A percentile compares a stretch with the other conserved stretches of the same genome.
phyloP scores from a whole-genome alignment of 2,797 vertebrate genomes.

The Notolabrus celidotus region DNA sequence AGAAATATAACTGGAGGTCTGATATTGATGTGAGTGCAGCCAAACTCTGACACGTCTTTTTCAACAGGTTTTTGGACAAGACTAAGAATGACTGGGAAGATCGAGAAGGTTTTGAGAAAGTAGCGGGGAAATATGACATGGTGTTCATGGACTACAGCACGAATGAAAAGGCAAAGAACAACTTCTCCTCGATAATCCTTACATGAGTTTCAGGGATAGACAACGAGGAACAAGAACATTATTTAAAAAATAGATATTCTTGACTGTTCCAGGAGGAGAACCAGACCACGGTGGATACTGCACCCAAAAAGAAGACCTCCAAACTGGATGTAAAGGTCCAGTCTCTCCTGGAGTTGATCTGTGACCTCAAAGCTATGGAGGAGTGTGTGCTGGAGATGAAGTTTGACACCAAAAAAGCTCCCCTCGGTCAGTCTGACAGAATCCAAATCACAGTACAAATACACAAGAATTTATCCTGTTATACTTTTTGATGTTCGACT shows the following conservation, averaged over 20 bases:
- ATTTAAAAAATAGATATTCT: not conserved
- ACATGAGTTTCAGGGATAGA: not conserved
- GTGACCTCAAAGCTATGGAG: conserved; percentile 92
- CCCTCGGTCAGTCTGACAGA: conserved; percentile 84
- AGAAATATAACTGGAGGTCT: not conserved
- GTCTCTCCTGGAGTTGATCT: conserved; percentile 90
- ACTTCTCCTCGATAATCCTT: not conserved
- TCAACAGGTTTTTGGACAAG: conserved; percentile 90
- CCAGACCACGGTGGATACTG: conserved; percentile 18
- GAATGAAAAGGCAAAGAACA: conserved; percentile 59
- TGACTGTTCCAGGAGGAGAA: conserved; percentile 73
- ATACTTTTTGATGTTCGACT: not conserved
- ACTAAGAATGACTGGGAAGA: conserved; percentile 91
- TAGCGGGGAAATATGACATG: conserved; percentile 91
- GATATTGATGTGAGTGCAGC: not conserved
- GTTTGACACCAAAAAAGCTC: conserved; percentile 92
- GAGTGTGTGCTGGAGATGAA: conserved; percentile 95
- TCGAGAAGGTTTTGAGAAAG: conserved; percentile 87
- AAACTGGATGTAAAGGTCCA: conserved; percentile 85
- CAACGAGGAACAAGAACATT: too few relatives aligned
- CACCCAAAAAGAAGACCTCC: conserved; percentile 72
- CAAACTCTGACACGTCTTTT: not conserved
- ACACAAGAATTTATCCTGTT: fast-evolving
- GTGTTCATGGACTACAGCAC: conserved; percentile 89
- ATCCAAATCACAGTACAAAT: not conserved